Conservation (phyloP, 2,113 vertebrate genomes). For the Lanius ludovicianus region DNA sequence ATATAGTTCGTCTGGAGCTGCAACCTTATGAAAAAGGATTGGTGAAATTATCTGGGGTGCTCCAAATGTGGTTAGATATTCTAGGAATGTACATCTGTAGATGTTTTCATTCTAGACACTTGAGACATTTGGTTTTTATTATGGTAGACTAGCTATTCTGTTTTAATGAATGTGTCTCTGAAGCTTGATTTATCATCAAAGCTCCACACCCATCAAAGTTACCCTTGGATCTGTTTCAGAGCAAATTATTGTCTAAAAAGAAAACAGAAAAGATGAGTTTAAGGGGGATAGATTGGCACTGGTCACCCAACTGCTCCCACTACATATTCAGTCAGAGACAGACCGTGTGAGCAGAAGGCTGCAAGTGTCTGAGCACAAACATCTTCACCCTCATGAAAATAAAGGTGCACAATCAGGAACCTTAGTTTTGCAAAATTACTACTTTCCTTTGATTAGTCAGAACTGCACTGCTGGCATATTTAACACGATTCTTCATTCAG, state of each 20-base stretch:
- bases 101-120: neutral
- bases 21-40: neutral
- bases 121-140: neutral
- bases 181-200: slow-evolving; percentile 3
- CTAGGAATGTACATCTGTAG: neutral
- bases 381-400: neutral
- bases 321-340: neutral
- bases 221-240: neutral
- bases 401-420: neutral
- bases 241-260: neutral
- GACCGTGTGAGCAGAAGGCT: neutral
- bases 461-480: neutral
- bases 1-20: neutral
- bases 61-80: neutral
- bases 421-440: neutral
- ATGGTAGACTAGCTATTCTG: neutral
- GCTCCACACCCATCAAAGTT: neutral
- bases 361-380: neutral
- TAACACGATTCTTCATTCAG: slow-evolving; percentile 3
- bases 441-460: slow-evolving; percentile 16
- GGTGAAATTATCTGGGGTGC: neutral
- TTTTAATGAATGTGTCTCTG: neutral
- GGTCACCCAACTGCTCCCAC: neutral
- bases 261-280: neutral
- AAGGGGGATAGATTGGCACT: neutral